Evolutionary conservation across 2,888 invertebrate species (phyloP).

Genomic region (Brachynemurus nebulosus): DNA sequence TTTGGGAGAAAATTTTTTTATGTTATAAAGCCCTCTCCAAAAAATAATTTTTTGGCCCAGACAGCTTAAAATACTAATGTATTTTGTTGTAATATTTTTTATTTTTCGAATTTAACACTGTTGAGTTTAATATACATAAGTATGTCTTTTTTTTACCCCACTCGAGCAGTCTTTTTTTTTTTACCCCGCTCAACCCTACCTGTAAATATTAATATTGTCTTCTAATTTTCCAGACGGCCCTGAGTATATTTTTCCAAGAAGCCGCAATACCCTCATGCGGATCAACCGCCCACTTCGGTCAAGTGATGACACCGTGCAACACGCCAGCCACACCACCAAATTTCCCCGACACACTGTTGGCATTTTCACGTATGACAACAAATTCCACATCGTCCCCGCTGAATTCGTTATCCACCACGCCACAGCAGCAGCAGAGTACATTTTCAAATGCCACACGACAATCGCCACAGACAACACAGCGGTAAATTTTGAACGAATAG

Average conservation of each 20-base stretch:
- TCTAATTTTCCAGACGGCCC: constrained; percentile 57
- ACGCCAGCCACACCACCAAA: constrained; percentile 91
- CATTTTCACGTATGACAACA: constrained; percentile 78
- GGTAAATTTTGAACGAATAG: constrained; percentile 25
- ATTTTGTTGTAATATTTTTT: too few species aligned
- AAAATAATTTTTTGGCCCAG: too few species aligned
- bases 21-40: too few species aligned
- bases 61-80: too few species aligned
- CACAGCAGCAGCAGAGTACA: constrained; percentile 23
- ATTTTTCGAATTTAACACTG: too few species aligned
- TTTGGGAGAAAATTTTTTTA: too few species aligned
- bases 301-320: constrained; percentile 84
- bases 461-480: constrained; percentile 30
- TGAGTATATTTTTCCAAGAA: constrained; percentile 94
- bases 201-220: too few species aligned
- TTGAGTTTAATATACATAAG: too few species aligned
- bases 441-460: constrained; percentile 21
- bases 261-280: constrained; percentile 67
- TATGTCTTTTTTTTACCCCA: too few species aligned
- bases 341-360: constrained; percentile 79
- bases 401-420: constrained; percentile 25
- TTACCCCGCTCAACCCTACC: too few species aligned
- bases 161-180: too few species aligned
- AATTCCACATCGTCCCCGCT: constrained; percentile 38
- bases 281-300: constrained; percentile 65